A percentile compares a stretch with the other conserved stretches of the same genome.
These are phyloP conservation scores for Dasysyrphus albostriatus DNA, from an alignment of 2,888 invertebrate genomes.

Conservation along the genomic window DNA sequence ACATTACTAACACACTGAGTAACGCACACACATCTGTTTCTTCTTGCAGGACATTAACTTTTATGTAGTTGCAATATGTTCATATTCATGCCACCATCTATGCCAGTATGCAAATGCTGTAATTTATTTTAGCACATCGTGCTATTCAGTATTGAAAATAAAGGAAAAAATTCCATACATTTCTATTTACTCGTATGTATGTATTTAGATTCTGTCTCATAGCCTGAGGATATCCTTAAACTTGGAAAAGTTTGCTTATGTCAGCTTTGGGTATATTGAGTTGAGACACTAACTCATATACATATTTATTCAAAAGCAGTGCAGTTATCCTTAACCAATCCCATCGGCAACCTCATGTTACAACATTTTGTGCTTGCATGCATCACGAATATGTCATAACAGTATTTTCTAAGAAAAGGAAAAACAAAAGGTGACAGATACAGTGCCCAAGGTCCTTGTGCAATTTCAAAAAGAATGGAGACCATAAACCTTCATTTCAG, in stretches of 20 bases:
- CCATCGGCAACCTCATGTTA: slow-evolving; percentile 6
- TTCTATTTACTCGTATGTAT: neutral
- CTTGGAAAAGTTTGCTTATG: slow-evolving; percentile 54
- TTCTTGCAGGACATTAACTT: slow-evolving; percentile 71
- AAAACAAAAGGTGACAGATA: slow-evolving; percentile 17
- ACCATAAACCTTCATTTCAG: neutral
- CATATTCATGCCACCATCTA: slow-evolving; percentile 50
- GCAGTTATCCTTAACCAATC: neutral
- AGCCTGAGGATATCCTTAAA: slow-evolving; percentile 61
- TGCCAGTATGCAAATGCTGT: slow-evolving; percentile 66
- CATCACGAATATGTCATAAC: slow-evolving; percentile 24
- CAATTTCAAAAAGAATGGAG: slow-evolving; percentile 11
- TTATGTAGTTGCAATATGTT: slow-evolving; percentile 63
- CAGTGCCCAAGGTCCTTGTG: slow-evolving; percentile 22
- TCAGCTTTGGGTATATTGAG: slow-evolving; percentile 38
- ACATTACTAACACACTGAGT: slow-evolving; percentile 58
- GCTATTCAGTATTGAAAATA: slow-evolving; percentile 31
- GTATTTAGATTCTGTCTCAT: slow-evolving; percentile 2
- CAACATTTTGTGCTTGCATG: slow-evolving; percentile 11
- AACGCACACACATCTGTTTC: slow-evolving; percentile 53
- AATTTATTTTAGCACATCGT: slow-evolving; percentile 59
- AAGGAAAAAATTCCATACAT: too few relatives aligned
- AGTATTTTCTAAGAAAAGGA: slow-evolving; percentile 1
- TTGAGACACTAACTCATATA: slow-evolving; percentile 37
- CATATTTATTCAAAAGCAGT: slow-evolving; percentile 51